phyloP scores from a whole-genome alignment of 1,140 invertebrate genomes.

The Eumeta japonica region DNA sequence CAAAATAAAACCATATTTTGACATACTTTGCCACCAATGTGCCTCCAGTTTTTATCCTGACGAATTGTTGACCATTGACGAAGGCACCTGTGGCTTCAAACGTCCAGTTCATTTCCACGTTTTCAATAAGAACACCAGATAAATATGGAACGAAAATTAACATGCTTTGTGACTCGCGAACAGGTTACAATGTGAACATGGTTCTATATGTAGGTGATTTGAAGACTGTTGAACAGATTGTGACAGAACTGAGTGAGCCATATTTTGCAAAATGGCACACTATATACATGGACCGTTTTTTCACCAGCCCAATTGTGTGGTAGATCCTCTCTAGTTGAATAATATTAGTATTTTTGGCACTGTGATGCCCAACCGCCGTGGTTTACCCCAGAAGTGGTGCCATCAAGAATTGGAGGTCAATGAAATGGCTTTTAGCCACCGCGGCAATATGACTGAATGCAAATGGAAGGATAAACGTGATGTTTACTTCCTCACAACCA shows the following conservation, averaged over 20 bases:
- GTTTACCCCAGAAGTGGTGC: slow-evolving; percentile 12
- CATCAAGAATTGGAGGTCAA: slow-evolving; percentile 7
- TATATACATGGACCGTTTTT: slow-evolving; percentile 24
- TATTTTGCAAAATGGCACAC: slow-evolving; percentile 17
- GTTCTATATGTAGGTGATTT: too few relatives aligned
- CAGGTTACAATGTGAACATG: slow-evolving; percentile 26
- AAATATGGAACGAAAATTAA: slow-evolving; percentile 42
- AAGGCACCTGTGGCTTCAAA: slow-evolving; percentile 39
- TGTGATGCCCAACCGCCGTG: slow-evolving; percentile 16
- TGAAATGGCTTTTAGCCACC: slow-evolving; percentile 14
- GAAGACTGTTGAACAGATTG: slow-evolving; percentile 16
- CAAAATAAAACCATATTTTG: slow-evolving; percentile 12
- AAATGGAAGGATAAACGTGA: slow-evolving; percentile 24
- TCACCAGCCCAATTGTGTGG: slow-evolving; percentile 20
- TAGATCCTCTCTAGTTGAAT: slow-evolving; percentile 12
- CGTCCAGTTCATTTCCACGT: slow-evolving; percentile 39
- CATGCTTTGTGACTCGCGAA: slow-evolving; percentile 27
- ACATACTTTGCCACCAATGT: slow-evolving; percentile 10
- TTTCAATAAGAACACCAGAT: slow-evolving; percentile 36
- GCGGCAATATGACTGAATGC: too few relatives aligned
- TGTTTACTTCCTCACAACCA: slow-evolving; percentile 16
- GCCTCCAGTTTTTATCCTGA: slow-evolving; percentile 18
- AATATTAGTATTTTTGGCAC: slow-evolving; percentile 19
- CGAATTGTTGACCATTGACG: slow-evolving; percentile 36
- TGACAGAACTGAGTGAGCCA: slow-evolving; percentile 16